Percentiles rank a stretch among this genome's conserved stretches.
Evolutionary conservation across 2,113 vertebrate genomes (phyloP).

Genomic region (Zosterops hypoxanthus): DNA sequence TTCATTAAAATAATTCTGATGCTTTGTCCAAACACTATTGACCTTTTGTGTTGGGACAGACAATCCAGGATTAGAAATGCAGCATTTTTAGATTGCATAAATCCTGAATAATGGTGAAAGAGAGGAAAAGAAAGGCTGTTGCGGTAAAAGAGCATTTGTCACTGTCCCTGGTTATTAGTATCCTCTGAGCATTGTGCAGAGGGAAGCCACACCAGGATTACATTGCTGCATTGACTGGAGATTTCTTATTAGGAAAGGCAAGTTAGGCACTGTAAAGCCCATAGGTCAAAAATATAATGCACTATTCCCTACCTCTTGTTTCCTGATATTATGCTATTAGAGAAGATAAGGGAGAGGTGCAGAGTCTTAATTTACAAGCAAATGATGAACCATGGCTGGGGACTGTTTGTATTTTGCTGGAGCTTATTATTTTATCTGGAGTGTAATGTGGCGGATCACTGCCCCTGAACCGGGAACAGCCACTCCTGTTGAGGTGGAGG

Average conservation of each 20-base stretch:
- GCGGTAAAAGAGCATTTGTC: conserved; percentile 52
- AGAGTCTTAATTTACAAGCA: conserved; percentile 63
- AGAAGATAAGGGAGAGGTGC: conserved; percentile 55
- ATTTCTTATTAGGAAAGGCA: conserved; percentile 24
- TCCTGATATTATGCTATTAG: conserved; percentile 39
- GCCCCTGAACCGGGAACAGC: not conserved
- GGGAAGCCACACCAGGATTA: conserved; percentile 48
- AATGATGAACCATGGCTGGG: conserved; percentile 39
- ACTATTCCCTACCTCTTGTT: conserved; percentile 44
- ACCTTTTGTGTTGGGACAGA: conserved; percentile 36
- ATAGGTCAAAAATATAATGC: conserved; percentile 62
- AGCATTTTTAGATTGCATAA: conserved; percentile 47
- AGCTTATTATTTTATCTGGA: conserved; percentile 54
- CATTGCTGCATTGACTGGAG: conserved; percentile 13
- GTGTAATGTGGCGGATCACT: not conserved
- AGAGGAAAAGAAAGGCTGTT: conserved; percentile 13
- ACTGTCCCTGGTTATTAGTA: conserved; percentile 61
- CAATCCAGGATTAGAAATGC: conserved; percentile 57
- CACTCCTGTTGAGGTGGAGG: not conserved
- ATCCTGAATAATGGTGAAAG: not conserved
- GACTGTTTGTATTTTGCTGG: conserved; percentile 37
- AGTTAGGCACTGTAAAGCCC: conserved; percentile 28
- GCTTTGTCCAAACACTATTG: conserved; percentile 46
- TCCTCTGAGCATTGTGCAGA: conserved; percentile 37
- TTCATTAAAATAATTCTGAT: conserved; percentile 59